Evolutionary conservation across 2,113 vertebrate genomes (phyloP).

Genomic region (Hirundichthys speculiger): DNA sequence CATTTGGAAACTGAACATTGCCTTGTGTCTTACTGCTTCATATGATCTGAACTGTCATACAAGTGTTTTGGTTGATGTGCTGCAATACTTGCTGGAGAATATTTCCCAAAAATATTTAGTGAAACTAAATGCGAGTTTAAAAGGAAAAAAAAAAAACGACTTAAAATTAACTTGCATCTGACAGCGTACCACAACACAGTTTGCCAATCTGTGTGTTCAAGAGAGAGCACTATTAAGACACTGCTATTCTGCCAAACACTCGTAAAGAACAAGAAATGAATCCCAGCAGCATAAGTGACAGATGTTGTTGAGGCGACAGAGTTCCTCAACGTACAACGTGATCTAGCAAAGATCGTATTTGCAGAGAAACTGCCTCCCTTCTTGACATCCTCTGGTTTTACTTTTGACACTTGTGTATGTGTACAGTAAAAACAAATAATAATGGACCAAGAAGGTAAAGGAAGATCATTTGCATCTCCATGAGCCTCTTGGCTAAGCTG

Average conservation of each 20-base stretch:
- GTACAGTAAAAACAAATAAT: slow-evolving; percentile 39
- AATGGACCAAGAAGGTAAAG: slow-evolving; percentile 18
- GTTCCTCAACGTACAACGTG: slow-evolving; percentile 31
- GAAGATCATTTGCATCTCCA: slow-evolving; percentile 14
- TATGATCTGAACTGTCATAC: neutral
- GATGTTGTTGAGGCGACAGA: slow-evolving; percentile 45
- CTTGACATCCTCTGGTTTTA: slow-evolving; percentile 55
- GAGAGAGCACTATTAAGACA: slow-evolving; percentile 25
- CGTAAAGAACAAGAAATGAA: slow-evolving; percentile 36
- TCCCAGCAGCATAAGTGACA: slow-evolving; percentile 48
- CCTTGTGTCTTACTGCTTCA: neutral
- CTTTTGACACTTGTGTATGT: slow-evolving; percentile 27
- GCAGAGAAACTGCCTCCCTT: slow-evolving; percentile 37
- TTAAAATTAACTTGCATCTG: slow-evolving; percentile 3
- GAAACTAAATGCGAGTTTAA: slow-evolving; percentile 17
- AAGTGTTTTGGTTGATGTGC: neutral
- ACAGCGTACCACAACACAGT: slow-evolving; percentile 1
- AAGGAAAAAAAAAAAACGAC: too few species aligned
- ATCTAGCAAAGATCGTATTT: slow-evolving; percentile 37
- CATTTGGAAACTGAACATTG: too few species aligned
- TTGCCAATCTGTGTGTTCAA: neutral
- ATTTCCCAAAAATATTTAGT: neutral
- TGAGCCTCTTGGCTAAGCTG: slow-evolving; percentile 40
- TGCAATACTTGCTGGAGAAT: neutral
- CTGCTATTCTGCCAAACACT: slow-evolving; percentile 28